phyloP scores from a whole-genome alignment of 2,888 invertebrate genomes.

The Carcina quercana region DNA sequence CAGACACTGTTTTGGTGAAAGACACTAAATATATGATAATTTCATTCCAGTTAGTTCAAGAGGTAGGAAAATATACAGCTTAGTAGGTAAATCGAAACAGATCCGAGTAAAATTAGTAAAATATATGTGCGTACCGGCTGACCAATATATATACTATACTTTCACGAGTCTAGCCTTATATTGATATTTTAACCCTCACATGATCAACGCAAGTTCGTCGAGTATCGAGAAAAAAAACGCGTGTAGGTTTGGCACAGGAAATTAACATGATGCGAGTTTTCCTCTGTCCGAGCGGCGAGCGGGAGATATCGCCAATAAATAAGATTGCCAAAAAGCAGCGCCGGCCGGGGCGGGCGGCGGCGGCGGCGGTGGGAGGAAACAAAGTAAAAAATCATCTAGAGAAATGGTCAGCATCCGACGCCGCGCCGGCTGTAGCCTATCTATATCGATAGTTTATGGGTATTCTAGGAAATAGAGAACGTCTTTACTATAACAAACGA shows the following conservation, averaged over 20 bases:
- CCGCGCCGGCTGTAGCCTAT: constrained; percentile 5
- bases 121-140: no score
- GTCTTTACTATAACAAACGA: no score
- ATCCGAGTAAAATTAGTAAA: no score
- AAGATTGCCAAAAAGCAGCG: constrained; percentile 60
- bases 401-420: constrained; percentile 20
- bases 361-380: constrained; percentile 41
- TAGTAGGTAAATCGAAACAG: no score
- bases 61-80: no score
- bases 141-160: no score
- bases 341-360: constrained; percentile 22
- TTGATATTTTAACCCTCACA: no score
- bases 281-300: constrained; percentile 40
- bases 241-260: constrained; percentile 47
- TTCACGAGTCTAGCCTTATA: no score
- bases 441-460: constrained; percentile 17
- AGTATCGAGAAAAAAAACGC: constrained; percentile 29
- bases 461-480: no score
- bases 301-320: constrained; percentile 61
- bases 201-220: no score
- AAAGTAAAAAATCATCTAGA: constrained; percentile 48
- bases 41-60: no score
- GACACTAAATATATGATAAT: no score
- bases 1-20: constrained; percentile 3
- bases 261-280: constrained; percentile 66